Evolutionary conservation across 2,113 vertebrate species (phyloP).

Genomic region (Ariopsis seemanni): DNA sequence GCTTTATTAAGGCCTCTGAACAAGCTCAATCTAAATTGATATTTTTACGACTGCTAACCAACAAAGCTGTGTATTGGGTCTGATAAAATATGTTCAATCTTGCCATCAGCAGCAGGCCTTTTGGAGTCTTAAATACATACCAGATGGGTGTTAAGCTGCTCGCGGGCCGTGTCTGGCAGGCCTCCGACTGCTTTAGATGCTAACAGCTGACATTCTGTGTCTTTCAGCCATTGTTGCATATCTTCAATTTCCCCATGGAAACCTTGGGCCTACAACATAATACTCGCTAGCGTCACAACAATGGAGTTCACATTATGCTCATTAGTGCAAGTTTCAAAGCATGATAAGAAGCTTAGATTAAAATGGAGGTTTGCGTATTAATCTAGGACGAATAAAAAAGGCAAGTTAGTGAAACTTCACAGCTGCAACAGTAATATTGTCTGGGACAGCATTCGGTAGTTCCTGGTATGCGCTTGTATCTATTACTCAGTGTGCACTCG

Average conservation of each 20-base stretch:
- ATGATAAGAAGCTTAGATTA: not conserved
- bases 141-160: slow-evolving; percentile 96
- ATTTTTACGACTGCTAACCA: slow-evolving; percentile 68
- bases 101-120: slow-evolving; percentile 71
- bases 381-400: slow-evolving; percentile 9
- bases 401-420: slow-evolving; percentile 2
- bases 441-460: not conserved
- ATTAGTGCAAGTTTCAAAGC: slow-evolving; percentile 51
- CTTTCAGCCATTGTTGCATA: slow-evolving; percentile 96
- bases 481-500: not conserved
- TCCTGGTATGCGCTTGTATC: not conserved
- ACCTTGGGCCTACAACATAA: slow-evolving; percentile 91
- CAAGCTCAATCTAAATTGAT: not conserved
- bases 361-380: slow-evolving; percentile 30
- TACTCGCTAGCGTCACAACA: slow-evolving; percentile 66
- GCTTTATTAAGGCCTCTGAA: not conserved
- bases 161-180: slow-evolving; percentile 94
- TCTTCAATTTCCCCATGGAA: slow-evolving; percentile 98
- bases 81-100: slow-evolving; percentile 52
- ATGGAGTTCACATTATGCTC: slow-evolving; percentile 60
- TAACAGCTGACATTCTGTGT: slow-evolving; percentile 94
- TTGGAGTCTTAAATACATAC: slow-evolving; percentile 81
- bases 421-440: slow-evolving; percentile 36
- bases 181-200: slow-evolving; percentile 96
- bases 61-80: slow-evolving; percentile 41